Percentiles rank a stretch among this genome's conserved stretches.
Evolutionary conservation across 2,888 invertebrate species (phyloP).

Genomic region (Mycalesis mineus): DNA sequence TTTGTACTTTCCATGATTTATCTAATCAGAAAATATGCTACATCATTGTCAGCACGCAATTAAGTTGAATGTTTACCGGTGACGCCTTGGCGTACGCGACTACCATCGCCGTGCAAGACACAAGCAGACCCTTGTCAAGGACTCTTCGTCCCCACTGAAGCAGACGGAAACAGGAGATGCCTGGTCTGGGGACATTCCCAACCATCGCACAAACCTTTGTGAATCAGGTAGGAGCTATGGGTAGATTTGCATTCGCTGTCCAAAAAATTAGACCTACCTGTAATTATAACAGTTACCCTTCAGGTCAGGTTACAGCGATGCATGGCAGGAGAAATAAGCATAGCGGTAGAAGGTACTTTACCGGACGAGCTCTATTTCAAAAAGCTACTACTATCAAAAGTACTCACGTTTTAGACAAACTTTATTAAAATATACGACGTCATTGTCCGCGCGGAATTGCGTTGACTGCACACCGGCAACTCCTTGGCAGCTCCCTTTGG

Average conservation of each 20-base stretch:
- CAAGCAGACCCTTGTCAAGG: constrained; percentile 62
- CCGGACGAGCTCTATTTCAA: no score
- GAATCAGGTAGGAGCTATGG: constrained; percentile 41
- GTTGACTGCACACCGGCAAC: constrained; percentile 45
- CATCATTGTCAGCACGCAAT: constrained; percentile 73
- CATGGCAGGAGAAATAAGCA: no score
- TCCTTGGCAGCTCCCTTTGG: constrained; percentile 70
- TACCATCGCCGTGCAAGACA: constrained; percentile 67
- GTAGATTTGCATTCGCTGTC: constrained; percentile 50
- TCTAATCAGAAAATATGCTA: constrained; percentile 82
- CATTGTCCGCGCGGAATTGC: constrained; percentile 67
- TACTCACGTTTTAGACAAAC: constrained; percentile 73
- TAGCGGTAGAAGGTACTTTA: no score
- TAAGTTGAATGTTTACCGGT: constrained; percentile 41
- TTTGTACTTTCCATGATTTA: no score
- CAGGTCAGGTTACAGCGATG: no score
- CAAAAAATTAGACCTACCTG: no score
- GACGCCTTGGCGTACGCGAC: constrained; percentile 70
- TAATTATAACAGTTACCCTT: no score
- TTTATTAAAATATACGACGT: constrained; percentile 82
- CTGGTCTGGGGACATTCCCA: constrained; percentile 56
- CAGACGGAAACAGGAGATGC: constrained; percentile 67
- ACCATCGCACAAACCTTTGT: constrained; percentile 61
- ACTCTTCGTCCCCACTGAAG: constrained; percentile 64
- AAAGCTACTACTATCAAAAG: no score